Conservation (phyloP, 2,113 vertebrate species). For the Psilopogon haemacephalus region DNA sequence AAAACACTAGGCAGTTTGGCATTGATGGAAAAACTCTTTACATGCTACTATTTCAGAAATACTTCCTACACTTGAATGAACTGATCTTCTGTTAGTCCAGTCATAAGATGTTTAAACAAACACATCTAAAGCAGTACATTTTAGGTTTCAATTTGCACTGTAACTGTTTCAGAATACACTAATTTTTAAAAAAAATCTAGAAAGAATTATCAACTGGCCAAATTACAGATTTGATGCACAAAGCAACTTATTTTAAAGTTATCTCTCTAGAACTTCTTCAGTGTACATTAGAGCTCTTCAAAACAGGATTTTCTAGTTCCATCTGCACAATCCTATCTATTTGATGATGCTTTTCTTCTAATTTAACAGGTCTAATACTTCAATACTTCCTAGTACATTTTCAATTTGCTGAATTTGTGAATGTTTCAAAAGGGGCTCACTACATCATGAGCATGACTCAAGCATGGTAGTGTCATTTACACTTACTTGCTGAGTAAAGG, state of each 20-base stretch:
- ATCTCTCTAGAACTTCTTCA: neutral
- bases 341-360: neutral
- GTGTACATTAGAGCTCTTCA: neutral
- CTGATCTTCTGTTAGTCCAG: conserved; percentile 19
- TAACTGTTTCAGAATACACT: conserved; percentile 37
- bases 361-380: neutral
- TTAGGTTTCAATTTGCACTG: conserved; percentile 34
- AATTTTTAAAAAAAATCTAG: neutral
- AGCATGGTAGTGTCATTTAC: neutral
- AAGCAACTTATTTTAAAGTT: neutral
- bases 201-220: neutral
- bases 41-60: neutral
- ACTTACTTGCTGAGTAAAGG: conserved; percentile 10
- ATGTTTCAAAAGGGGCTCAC: neutral
- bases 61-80: conserved; percentile 36
- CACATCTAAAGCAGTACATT: neutral
- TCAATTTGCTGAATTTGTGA: neutral
- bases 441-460: neutral
- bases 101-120: neutral
- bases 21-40: conserved; percentile 2
- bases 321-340: neutral
- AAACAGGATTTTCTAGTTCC: neutral
- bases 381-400: neutral
- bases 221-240: neutral
- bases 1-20: conserved; percentile 44